Conservation (phyloP, 2,797 vertebrate species). For the Tokudaia tokunoshimensis region DNA sequence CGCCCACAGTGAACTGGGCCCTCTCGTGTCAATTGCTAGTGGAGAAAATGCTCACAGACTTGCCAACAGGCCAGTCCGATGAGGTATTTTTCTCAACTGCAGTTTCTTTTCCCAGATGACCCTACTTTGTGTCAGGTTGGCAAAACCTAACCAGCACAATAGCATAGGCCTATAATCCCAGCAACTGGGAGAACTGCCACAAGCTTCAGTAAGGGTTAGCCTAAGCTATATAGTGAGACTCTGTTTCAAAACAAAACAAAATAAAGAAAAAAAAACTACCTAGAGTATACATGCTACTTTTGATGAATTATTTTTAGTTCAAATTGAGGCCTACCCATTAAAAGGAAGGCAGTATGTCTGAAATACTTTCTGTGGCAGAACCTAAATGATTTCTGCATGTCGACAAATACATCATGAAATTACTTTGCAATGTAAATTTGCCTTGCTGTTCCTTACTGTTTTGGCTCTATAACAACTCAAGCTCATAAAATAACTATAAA, state of each 20-base stretch:
- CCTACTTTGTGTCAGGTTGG: neutral
- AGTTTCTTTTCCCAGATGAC: neutral
- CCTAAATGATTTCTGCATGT: neutral
- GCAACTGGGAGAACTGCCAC: neutral
- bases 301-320: conserved; percentile 7
- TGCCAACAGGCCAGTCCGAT: neutral
- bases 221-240: neutral
- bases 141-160: neutral
- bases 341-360: conserved; percentile 23
- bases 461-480: neutral
- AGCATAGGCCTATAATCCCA: neutral
- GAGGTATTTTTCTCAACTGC: neutral
- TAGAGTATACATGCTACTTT: neutral
- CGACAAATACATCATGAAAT: neutral
- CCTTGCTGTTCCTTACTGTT: conserved; percentile 35
- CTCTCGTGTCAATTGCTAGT: neutral
- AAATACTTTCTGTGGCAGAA: conserved; percentile 3
- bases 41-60: neutral
- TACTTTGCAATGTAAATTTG: conserved; percentile 40
- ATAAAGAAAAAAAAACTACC: neutral
- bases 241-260: neutral
- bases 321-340: neutral
- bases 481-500: conserved; percentile 41
- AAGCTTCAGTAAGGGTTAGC: neutral
- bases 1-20: neutral